Base-by-base conservation (phyloP, 2,888 invertebrate genomes). In the Gibbula magus region DNA sequence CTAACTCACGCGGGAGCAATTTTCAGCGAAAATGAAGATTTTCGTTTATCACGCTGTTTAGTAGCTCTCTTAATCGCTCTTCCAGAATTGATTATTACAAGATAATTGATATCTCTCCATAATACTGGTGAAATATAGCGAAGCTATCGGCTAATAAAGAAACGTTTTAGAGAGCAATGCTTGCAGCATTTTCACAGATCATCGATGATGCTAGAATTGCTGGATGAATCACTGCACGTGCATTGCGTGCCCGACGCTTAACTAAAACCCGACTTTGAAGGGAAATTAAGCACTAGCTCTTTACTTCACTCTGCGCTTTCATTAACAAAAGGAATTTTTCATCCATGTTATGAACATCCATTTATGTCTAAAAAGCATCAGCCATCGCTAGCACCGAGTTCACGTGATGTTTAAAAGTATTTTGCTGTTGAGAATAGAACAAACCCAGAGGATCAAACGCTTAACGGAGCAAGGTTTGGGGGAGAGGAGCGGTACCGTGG, bases 31-130 rank as follows among this genome's bases (percentile, higher is more conserved):
- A 75, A 75, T 75, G 75, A 75, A 75, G 52, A 75, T 52, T 54
- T 75, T 54, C 53, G 75, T 75, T 75, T 75, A 75, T 75, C 75
- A 75, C 75, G 53, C 54, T 53, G 75, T 54, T 75, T 35, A 54
- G n/a, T 8, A 20, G 75, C 32, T 20, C 53, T 54, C 75, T 54
- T 75, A 75, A 75, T 75, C 75, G 75, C 22, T 54, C 53, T 54
- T 52, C 75, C 53, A 54, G 53, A 52, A 75, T 75, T 54, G 75
- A 75, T 75, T 75, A 75, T 75, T 10, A 29, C 32, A 25, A 29
- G 32, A 75, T 75, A 75, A 75, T 75, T 75, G 75, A 75, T 53
- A 75, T 75, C 75, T 52, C 75, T 53, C 54, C 75, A 54, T 75
- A 75, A 75, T 54, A 54, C 51, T 32, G 75, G 25, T 75, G 75